Conservation (phyloP, 2,888 invertebrate genomes). For the Papilio gigon region DNA sequence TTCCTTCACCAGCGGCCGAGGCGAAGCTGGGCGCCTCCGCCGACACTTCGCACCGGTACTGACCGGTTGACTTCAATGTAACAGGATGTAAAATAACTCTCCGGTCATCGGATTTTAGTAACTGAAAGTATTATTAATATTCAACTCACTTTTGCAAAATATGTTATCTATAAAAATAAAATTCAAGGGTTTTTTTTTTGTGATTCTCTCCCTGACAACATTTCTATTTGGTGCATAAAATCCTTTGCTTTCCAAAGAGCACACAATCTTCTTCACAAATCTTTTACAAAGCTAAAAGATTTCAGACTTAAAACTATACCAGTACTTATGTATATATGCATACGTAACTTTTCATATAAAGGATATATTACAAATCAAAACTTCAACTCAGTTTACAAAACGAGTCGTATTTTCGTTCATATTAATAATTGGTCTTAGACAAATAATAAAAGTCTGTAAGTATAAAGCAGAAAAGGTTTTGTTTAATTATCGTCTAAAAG, state of each 20-base stretch:
- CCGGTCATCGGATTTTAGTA: conserved; percentile 86
- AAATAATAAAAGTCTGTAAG: no score
- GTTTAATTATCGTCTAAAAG: neutral
- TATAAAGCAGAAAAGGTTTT: neutral
- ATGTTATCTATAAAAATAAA: neutral
- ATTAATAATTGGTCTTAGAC: no score
- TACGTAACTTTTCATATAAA: no score
- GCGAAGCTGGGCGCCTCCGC: conserved; percentile 90
- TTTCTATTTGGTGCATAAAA: no score
- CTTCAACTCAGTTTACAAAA: neutral
- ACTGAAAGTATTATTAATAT: conserved; percentile 65
- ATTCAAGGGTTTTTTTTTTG: neutral
- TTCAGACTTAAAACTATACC: conserved; percentile 6
- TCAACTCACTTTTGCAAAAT: neutral
- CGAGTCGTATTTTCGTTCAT: no score
- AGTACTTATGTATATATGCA: no score
- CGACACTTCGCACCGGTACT: conserved; percentile 89
- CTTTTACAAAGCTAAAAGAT: neutral
- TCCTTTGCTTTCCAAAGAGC: no score
- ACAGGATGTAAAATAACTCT: conserved; percentile 85
- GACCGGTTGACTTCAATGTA: conserved; percentile 86
- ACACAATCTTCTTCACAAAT: no score
- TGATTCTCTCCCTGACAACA: neutral
- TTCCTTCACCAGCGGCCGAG: conserved; percentile 87
- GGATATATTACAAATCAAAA: no score